phyloP scores from a whole-genome alignment of 2,797 vertebrate species.

The Eidolon dupreanum region DNA sequence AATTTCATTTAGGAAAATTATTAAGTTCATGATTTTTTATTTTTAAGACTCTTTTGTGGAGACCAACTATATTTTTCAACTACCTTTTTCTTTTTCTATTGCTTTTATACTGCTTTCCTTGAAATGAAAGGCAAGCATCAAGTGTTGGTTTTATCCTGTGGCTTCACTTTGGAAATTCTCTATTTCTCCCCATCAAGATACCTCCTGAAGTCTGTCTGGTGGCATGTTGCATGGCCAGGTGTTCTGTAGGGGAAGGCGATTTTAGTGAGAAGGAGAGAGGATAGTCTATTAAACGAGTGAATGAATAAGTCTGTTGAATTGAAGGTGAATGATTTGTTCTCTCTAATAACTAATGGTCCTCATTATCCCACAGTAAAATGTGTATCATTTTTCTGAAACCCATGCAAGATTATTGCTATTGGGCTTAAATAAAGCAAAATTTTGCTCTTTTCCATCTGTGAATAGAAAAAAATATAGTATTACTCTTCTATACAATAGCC shows the following conservation, averaged over 20 bases:
- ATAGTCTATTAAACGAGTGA: slow-evolving; percentile 70
- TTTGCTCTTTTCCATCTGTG: slow-evolving; percentile 74
- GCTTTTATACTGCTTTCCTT: slow-evolving; percentile 75
- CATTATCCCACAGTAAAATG: slow-evolving; percentile 75
- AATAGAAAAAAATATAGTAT: slow-evolving; percentile 75
- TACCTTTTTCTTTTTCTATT: slow-evolving; percentile 72
- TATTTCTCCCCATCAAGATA: slow-evolving; percentile 62
- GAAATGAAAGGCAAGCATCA: slow-evolving; percentile 75
- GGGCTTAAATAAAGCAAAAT: slow-evolving; percentile 75
- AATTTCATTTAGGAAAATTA: slow-evolving; percentile 82
- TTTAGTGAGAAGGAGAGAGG: slow-evolving; percentile 65
- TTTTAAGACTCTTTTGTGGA: slow-evolving; percentile 77
- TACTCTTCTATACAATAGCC: slow-evolving; percentile 78
- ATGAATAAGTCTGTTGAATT: slow-evolving; percentile 72
- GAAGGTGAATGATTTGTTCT: slow-evolving; percentile 75
- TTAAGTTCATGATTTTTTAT: slow-evolving; percentile 77
- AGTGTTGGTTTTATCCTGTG: slow-evolving; percentile 75
- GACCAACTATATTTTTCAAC: slow-evolving; percentile 72
- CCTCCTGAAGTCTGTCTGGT: slow-evolving; percentile 69
- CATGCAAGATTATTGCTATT: slow-evolving; percentile 74
- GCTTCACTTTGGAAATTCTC: slow-evolving; percentile 73
- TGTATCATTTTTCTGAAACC: slow-evolving; percentile 76
- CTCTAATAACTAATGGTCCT: slow-evolving; percentile 79
- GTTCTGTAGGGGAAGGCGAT: slow-evolving; percentile 43
- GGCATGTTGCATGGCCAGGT: slow-evolving; percentile 49